These are phyloP conservation scores for Amphiprion clarkii DNA, from an alignment of 2,797 vertebrate species.

Conservation along the genomic window DNA sequence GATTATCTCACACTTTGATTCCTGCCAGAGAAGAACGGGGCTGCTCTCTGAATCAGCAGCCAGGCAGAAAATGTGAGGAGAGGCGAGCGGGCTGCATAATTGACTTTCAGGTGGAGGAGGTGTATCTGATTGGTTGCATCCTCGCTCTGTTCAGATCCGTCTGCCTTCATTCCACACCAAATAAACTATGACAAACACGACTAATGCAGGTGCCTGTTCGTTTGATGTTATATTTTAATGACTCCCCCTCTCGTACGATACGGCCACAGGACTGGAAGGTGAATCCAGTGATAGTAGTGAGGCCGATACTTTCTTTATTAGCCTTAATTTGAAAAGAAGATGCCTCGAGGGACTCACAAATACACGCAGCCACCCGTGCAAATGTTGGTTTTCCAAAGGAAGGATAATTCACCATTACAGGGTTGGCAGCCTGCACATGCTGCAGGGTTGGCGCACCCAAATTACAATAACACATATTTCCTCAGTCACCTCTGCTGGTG, in stretches of 20 bases:
- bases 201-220: conserved; percentile 30
- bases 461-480: background rate
- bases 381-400: background rate
- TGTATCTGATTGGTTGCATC: conserved; percentile 60
- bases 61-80: conserved; percentile 64
- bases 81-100: conserved; percentile 60
- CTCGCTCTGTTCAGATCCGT: conserved; percentile 44
- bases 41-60: conserved; percentile 62
- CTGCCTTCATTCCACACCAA: conserved; percentile 46
- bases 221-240: conserved; percentile 51
- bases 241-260: conserved; percentile 4
- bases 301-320: background rate
- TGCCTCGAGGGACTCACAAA: background rate
- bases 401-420: background rate
- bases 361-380: background rate
- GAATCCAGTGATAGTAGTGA: background rate
- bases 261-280: background rate
- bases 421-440: background rate
- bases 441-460: background rate
- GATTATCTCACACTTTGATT: conserved; percentile 67
- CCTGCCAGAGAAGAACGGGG: conserved; percentile 44
- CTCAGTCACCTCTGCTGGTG: background rate
- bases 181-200: conserved; percentile 60
- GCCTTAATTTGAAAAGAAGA: too few species aligned
- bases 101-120: conserved; percentile 63